Base-by-base conservation (phyloP, 2,888 invertebrate genomes). In the Cantharis nigra region DNA sequence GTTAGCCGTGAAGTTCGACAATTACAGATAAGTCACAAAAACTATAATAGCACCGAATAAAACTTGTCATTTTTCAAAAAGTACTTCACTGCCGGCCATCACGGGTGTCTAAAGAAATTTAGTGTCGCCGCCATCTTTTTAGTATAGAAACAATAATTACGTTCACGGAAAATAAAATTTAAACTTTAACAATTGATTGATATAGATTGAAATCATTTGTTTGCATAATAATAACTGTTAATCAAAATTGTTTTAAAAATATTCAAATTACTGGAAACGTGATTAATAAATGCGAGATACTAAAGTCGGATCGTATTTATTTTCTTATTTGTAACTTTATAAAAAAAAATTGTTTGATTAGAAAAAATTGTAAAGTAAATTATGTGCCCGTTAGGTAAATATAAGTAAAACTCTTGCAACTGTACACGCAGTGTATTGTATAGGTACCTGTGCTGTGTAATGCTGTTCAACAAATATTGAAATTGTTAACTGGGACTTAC, bases 401-500 rank as follows among this genome's bases (percentile, higher is more conserved):
- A 72, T 65, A 67, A 23, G 23, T 26, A 18, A 18, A 65, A 75
- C 75, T 72, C 72, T 78, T 78, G 74, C 78, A 78, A 78, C 77
- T 63, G 77, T 74, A 62, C 49, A 49, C 49, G 49, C n/a, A 20
- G n/a, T 65, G 20, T 67, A 26, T n/a, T 18, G 67, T 26, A 26
- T 20, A 20, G 26, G 26, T 78, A 74, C 49, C n/a, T 49, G n/a
- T n/a, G n/a, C 49, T n/a, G 49, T 71, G 16, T 14, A 18, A 30
- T 63, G 70, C 70, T 75, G 75, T 71, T 76, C 63, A 71, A 73
- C 69, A 78, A 78, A 78, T 78, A 78, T 78, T 78, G 73, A 73
- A 69, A 71, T 76, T 73, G 76, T 78, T 63, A 73, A 78, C 76
- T 78, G 70, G 73, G 75, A 76, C 76, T 70, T 73, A 71, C 75